Percentiles rank a stretch among this genome's conserved stretches.
phyloP scores from a whole-genome alignment of 2,888 invertebrate species.

The Heteromurus nitidus region DNA sequence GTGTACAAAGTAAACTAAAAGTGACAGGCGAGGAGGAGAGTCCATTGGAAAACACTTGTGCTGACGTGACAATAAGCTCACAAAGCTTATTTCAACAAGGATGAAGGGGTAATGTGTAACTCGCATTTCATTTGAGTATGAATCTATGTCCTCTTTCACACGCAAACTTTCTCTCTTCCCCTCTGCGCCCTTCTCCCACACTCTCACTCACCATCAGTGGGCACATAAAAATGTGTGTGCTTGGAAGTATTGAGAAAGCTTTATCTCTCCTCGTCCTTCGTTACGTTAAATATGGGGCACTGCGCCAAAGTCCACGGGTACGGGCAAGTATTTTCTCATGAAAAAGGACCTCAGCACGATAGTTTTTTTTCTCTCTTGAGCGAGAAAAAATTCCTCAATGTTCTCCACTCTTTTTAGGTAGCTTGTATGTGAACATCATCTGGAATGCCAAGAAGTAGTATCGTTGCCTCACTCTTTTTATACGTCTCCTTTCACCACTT shows the following conservation, averaged over 20 bases:
- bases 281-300: constrained; percentile 14
- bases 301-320: background rate
- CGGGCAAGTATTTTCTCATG: background rate
- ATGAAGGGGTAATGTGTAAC: constrained; percentile 32
- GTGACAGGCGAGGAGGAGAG: constrained; percentile 32
- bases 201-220: no score
- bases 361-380: background rate
- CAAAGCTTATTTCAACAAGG: constrained; percentile 40
- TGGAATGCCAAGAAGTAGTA: constrained; percentile 19
- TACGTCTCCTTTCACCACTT: background rate
- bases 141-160: background rate
- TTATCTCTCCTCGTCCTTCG: constrained; percentile 5
- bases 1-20: constrained; percentile 38
- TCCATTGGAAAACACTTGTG: constrained; percentile 44
- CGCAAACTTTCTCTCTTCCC: background rate
- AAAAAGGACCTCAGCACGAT: background rate
- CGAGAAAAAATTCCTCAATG: constrained; percentile 4
- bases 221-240: background rate
- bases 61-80: constrained; percentile 46
- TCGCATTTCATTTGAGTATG: constrained; percentile 2
- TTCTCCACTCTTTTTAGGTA: background rate
- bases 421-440: background rate
- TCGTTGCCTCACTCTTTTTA: constrained; percentile 6
- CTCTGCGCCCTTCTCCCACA: background rate
- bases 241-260: background rate